A percentile compares a stretch with the other conserved stretches of the same genome.
phyloP scores from a whole-genome alignment of 2,113 vertebrate genomes.

The Columba livia region DNA sequence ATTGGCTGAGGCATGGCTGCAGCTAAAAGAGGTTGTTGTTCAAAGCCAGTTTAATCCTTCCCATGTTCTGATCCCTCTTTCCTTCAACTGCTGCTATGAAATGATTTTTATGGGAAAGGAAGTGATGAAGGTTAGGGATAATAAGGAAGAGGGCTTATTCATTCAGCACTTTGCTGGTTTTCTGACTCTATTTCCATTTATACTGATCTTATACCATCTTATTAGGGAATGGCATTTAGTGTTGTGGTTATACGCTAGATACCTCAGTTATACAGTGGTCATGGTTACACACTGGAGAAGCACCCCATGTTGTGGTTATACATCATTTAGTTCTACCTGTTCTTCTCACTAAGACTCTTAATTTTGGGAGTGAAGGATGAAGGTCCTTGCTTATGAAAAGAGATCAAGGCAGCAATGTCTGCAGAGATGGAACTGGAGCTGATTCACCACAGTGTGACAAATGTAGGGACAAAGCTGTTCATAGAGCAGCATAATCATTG shows the following conservation, averaged over 20 bases:
- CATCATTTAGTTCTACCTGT: neutral
- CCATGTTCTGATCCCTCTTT: neutral
- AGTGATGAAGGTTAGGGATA: neutral
- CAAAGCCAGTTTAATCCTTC: neutral
- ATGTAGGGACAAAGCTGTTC: neutral
- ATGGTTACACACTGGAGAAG: neutral
- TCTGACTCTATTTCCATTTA: neutral
- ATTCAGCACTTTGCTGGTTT: neutral
- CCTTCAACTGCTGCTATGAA: neutral
- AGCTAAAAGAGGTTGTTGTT: neutral
- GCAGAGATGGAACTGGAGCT: neutral
- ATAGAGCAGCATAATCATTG: neutral
- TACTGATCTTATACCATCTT: neutral
- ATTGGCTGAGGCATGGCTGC: neutral
- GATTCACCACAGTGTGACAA: neutral
- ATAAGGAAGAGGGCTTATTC: neutral
- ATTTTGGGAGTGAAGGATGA: neutral
- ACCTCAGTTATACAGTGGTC: neutral
- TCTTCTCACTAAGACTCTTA: neutral
- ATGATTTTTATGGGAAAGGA: neutral
- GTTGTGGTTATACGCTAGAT: neutral
- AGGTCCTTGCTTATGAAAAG: neutral
- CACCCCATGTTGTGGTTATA: neutral
- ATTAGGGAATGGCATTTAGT: accelerated
- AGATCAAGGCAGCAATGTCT: neutral